Percentiles rank a stretch among this genome's conserved stretches.
These are phyloP conservation scores for Sprattus sprattus DNA, from an alignment of 2,113 vertebrate genomes.

Conservation along the genomic window DNA sequence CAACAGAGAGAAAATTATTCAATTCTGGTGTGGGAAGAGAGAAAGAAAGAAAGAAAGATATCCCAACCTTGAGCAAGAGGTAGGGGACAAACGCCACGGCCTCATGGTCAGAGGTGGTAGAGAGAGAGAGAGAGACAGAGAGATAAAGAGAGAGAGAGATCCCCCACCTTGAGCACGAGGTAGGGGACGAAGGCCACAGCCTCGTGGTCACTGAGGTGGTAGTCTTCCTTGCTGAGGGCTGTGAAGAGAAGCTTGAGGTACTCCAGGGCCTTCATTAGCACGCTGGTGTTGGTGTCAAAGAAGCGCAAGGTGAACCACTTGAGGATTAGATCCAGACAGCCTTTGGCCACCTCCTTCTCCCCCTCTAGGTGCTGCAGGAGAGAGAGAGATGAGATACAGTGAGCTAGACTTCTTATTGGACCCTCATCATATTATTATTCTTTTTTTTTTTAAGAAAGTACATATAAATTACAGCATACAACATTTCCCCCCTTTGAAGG, in stretches of 20 bases:
- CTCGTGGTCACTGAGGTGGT: conserved; percentile 93
- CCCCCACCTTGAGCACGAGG: conserved; percentile 87
- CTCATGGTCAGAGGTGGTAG: too few species aligned
- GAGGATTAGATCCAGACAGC: conserved; percentile 91
- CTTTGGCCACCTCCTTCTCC: conserved; percentile 88
- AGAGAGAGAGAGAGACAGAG: too few species aligned
- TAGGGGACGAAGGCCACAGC: conserved; percentile 94
- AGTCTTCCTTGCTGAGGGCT: conserved; percentile 84
- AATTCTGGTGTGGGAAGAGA: conserved; percentile 17
- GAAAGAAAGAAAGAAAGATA: too few species aligned
- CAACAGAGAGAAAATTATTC: not conserved
- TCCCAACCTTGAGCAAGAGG: too few species aligned
- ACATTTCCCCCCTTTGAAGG: not conserved
- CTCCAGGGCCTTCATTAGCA: conserved; percentile 94
- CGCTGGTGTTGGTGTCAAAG: conserved; percentile 97
- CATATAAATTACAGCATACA: not conserved
- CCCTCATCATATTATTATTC: too few species aligned
- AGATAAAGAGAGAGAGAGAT: too few species aligned
- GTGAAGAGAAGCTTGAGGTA: conserved; percentile 92
- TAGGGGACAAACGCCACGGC: too few species aligned
- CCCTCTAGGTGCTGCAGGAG: conserved; percentile 82
- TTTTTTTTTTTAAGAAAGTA: not conserved
- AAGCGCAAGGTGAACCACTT: conserved; percentile 97
- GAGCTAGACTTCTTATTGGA: not conserved
- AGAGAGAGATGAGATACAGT: not conserved